Evolutionary conservation across 1,140 invertebrate genomes (phyloP).

Genomic region (Papilio polyxenes): DNA sequence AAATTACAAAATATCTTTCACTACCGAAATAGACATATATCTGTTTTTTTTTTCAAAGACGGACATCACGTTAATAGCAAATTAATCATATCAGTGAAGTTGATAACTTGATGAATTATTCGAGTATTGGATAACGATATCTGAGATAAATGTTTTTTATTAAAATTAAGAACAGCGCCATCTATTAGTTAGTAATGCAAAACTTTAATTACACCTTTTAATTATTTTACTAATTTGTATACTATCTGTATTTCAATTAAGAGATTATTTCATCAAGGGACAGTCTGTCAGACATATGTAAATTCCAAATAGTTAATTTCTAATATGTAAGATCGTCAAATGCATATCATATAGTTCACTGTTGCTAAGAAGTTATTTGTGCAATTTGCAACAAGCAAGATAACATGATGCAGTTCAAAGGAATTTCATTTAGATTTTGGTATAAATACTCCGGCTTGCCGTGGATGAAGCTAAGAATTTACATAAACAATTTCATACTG

Average conservation of each 20-base stretch:
- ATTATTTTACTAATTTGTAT: too few relatives aligned
- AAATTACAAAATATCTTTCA: background rate
- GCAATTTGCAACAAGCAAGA: conserved; percentile 10
- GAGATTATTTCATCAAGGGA: background rate
- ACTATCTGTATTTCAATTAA: too few relatives aligned
- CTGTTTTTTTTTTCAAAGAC: background rate
- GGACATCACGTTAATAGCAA: too few relatives aligned
- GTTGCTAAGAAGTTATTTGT: conserved; percentile 15
- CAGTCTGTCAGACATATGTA: background rate
- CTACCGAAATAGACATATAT: background rate
- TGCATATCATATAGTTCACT: background rate
- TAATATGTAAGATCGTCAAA: background rate
- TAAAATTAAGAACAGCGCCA: too few relatives aligned
- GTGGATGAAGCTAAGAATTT: conserved; percentile 17
- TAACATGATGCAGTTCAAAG: conserved; percentile 20
- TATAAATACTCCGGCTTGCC: conserved; percentile 5
- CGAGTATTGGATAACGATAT: too few relatives aligned
- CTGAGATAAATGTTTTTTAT: too few relatives aligned
- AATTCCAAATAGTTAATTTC: conserved; percentile 7
- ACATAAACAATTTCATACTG: background rate
- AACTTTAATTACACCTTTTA: too few relatives aligned
- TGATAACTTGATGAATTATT: too few relatives aligned
- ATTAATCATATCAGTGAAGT: too few relatives aligned
- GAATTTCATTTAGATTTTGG: conserved; percentile 25
- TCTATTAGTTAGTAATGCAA: too few relatives aligned